These are phyloP conservation scores for Lasiurus cinereus DNA, from an alignment of 2,113 vertebrate genomes.

Conservation along the genomic window DNA sequence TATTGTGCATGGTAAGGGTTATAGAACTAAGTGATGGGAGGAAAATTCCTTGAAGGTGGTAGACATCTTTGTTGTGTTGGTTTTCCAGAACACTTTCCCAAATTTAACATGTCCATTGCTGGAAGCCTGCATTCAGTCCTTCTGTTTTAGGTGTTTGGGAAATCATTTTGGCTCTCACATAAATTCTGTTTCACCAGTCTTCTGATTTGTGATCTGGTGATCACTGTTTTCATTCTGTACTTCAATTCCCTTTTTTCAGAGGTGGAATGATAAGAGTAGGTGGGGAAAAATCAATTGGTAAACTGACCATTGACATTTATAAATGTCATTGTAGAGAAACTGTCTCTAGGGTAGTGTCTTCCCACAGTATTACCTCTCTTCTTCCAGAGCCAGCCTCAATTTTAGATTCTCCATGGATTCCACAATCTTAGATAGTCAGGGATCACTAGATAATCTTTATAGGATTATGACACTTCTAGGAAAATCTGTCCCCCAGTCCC, in stretches of 20 bases:
- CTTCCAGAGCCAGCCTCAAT: not conserved
- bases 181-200: not conserved
- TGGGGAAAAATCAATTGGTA: not conserved
- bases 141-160: not conserved
- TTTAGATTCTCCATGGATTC: not conserved
- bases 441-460: not conserved
- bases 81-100: not conserved
- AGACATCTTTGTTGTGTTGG: not conserved
- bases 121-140: not conserved
- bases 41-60: not conserved
- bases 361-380: not conserved
- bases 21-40: not conserved
- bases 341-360: not conserved
- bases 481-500: not conserved
- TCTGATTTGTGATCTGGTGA: not conserved
- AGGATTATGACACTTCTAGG: not conserved
- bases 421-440: not conserved
- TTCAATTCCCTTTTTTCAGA: not conserved
- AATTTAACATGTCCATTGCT: not conserved
- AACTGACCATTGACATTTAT: not conserved
- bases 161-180: not conserved
- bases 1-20: not conserved
- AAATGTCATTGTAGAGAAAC: not conserved
- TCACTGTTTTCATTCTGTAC: not conserved
- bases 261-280: not conserved